These are phyloP conservation scores for Periplaneta americana DNA, from an alignment of 1,140 invertebrate genomes.

Conservation along the genomic window DNA sequence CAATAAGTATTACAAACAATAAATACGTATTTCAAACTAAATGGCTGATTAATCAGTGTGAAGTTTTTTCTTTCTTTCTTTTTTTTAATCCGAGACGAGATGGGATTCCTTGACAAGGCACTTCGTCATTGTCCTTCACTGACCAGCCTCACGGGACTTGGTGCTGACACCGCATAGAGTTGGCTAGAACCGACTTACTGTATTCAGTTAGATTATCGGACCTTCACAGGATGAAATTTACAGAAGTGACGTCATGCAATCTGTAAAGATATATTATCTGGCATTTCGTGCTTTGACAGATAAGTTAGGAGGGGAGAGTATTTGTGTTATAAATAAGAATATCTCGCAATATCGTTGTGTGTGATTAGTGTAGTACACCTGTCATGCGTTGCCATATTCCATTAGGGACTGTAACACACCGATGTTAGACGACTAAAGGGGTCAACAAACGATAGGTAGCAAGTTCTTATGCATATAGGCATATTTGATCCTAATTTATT, in stretches of 20 bases:
- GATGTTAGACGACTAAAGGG: background rate
- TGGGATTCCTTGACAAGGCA: background rate
- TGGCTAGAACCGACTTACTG: background rate
- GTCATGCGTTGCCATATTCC: background rate
- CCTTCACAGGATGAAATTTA: background rate
- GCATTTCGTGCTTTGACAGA: background rate
- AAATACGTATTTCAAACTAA: too few relatives aligned
- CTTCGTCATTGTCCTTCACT: background rate
- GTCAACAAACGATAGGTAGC: background rate
- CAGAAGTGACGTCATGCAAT: background rate
- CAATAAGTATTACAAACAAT: too few relatives aligned
- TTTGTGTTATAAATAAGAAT: background rate
- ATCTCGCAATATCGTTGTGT: too few relatives aligned
- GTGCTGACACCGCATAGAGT: background rate
- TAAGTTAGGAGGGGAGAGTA: background rate
- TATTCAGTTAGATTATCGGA: background rate
- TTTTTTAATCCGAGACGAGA: too few relatives aligned
- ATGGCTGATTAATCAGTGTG: too few relatives aligned
- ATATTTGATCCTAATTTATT: too few relatives aligned
- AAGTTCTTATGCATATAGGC: too few relatives aligned
- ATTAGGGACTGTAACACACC: background rate
- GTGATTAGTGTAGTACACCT: too few relatives aligned
- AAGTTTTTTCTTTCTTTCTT: too few relatives aligned
- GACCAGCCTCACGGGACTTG: background rate
- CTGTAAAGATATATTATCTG: background rate